A percentile compares a stretch with the other conserved stretches of the same genome.
Evolutionary conservation across 2,113 vertebrate genomes (phyloP).

Genomic region (Benitochromis conjunctus): DNA sequence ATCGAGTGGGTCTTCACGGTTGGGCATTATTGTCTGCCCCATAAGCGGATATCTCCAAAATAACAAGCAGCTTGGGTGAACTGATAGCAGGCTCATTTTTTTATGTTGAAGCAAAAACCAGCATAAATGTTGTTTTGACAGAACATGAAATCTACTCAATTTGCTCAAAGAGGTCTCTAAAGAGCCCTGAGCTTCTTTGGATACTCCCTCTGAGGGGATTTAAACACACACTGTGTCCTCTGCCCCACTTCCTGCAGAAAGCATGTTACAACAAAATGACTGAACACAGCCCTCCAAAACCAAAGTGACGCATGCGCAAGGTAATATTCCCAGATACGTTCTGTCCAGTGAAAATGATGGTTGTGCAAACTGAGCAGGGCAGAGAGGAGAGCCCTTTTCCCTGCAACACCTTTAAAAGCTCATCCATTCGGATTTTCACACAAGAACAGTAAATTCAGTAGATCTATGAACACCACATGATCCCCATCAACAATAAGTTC

Average conservation of each 20-base stretch:
- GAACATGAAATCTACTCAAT: conserved; percentile 3
- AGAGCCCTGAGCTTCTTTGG: conserved; percentile 1
- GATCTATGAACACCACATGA: not conserved
- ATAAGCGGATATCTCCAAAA: not conserved
- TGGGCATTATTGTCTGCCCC: not conserved
- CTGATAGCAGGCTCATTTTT: not conserved
- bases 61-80: not conserved
- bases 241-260: not conserved
- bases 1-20: not conserved
- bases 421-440: not conserved
- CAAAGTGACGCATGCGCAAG: not conserved
- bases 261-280: conserved; percentile 1
- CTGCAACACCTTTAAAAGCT: not conserved
- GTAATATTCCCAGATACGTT: not conserved
- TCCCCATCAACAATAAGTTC: not conserved
- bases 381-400: not conserved
- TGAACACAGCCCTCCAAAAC: not conserved
- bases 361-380: not conserved
- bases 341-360: not conserved
- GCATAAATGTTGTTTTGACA: not conserved
- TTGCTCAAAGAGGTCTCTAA: conserved; percentile 7
- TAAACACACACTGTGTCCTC: conserved; percentile 11
- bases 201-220: conserved; percentile 21
- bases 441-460: not conserved
- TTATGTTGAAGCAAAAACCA: not conserved